phyloP scores from a whole-genome alignment of 2,888 invertebrate genomes.

The Xestia c-nigrum region DNA sequence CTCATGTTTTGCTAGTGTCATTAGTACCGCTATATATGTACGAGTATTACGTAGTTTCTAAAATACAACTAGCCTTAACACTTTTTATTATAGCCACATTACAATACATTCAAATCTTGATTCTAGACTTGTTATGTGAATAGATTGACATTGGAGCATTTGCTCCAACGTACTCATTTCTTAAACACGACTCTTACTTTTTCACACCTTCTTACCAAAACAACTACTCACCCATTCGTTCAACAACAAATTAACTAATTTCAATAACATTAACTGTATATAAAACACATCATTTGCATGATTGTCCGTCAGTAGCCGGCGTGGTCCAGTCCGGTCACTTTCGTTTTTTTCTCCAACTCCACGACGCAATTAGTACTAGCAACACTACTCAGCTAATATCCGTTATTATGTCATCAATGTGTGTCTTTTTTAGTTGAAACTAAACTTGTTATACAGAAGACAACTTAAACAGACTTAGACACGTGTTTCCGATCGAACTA shows the following conservation, averaged over 20 bases:
- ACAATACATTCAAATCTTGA: background rate
- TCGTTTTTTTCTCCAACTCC: constrained; percentile 59
- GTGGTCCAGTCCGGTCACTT: constrained; percentile 46
- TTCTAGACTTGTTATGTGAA: background rate
- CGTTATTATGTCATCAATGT: constrained; percentile 55
- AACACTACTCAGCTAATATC: constrained; percentile 43
- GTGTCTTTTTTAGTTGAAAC: constrained; percentile 10
- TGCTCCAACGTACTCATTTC: background rate
- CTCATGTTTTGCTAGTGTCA: background rate
- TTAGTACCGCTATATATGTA: background rate
- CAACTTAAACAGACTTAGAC: background rate
- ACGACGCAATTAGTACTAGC: constrained; percentile 42
- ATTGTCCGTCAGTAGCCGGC: constrained; percentile 8
- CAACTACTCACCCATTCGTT: background rate
- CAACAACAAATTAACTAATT: constrained; percentile 6
- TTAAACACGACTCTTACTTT: constrained; percentile 2
- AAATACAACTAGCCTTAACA: background rate
- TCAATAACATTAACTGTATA: constrained; percentile 4
- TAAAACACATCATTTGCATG: constrained; percentile 22
- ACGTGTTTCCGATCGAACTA: constrained; percentile 20
- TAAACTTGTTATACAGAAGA: background rate
- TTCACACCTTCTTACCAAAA: background rate
- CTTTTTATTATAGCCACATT: background rate
- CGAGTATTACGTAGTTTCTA: too few relatives aligned
- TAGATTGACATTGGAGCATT: background rate